A percentile compares a stretch with the other conserved stretches of the same genome.
These are phyloP conservation scores for Hypsopygia costalis DNA, from an alignment of 2,888 invertebrate species.

Conservation along the genomic window DNA sequence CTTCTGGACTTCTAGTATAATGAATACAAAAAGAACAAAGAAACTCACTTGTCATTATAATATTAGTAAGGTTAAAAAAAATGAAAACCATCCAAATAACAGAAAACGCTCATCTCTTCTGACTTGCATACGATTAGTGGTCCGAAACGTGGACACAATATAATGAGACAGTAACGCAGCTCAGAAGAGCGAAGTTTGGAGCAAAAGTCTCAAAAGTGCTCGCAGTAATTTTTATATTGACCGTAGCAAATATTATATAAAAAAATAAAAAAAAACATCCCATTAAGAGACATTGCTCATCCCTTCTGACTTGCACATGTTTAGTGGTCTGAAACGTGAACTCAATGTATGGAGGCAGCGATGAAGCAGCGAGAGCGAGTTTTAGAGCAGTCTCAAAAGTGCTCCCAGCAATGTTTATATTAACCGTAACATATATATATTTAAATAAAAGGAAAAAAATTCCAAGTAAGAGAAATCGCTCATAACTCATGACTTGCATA, in stretches of 20 bases:
- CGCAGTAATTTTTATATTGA: constrained; percentile 71
- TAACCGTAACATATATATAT: too few species aligned
- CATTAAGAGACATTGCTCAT: too few species aligned
- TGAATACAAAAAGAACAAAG: too few species aligned
- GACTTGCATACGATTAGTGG: constrained; percentile 16
- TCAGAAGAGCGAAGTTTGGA: constrained; percentile 63
- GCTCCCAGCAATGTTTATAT: constrained; percentile 70
- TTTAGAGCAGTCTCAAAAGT: constrained; percentile 66
- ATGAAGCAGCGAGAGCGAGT: constrained; percentile 49
- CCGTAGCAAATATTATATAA: too few species aligned
- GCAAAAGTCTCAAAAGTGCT: constrained; percentile 66
- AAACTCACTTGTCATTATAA: too few species aligned
- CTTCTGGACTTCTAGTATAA: too few species aligned
- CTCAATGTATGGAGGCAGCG: constrained; percentile 69
- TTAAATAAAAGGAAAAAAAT: too few species aligned
- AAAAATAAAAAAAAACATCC: too few species aligned
- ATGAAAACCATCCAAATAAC: too few species aligned
- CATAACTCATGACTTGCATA: constrained; percentile 11
- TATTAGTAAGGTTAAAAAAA: too few species aligned
- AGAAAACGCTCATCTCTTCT: constrained; percentile 11
- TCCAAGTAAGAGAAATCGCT: too few species aligned
- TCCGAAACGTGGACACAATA: constrained; percentile 71
- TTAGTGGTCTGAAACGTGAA: constrained; percentile 54
- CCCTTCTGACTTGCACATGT: constrained; percentile 13
- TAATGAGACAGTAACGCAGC: constrained; percentile 53